Evolutionary conservation across 2,888 invertebrate genomes (phyloP), one percentile per base, ranked within the genome.

Genomic region (Metalampra italica): DNA sequence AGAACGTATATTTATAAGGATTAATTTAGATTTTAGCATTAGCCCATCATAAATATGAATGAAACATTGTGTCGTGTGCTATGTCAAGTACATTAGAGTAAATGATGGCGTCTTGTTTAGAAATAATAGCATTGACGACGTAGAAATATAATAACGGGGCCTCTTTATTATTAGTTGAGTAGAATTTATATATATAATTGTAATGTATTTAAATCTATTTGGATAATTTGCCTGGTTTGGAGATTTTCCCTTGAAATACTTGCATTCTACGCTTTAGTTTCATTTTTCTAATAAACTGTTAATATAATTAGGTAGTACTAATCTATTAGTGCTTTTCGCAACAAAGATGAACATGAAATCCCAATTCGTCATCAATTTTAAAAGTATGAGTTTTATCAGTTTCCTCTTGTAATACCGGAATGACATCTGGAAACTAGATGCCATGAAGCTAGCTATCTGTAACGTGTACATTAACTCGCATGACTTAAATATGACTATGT

Each of bases 21-120:
- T 43, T 38, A 29, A n/a, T 40, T 46, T 46, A 32, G 13, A 39
- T 14, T 15, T 13, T 29, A 22, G 40, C 40, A 9, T 34, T 15
- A 40, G 43, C 40, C 41, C 32, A 41, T 46, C 49, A 44, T 48
- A 48, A 48, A 48, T 22, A 9, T 40, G 3, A 29, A 22, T 48
- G 44, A 14, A 44, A 34, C 39, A 36, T 48, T 22, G 36, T 12
- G 3, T 37, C 9, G 12, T 14, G 14, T 41, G n/a, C n/a, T n/a
- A 12, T 41, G 34, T 38, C 47, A 38, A 47, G 38, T 47, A 37
- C 47, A 47, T 47, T 43, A 39, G 12, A 37, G 12, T 32, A 38
- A 38, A 32, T n/a, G 29, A 47, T 43, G 36, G n/a, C 34, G 7
- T 9, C 14, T 36, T 15, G 39, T 39, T 22, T 43, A 32, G 12